Evolutionary conservation across 2,113 vertebrate genomes (phyloP), one percentile per base, ranked within the genome.

Genomic region (Mormyrus lacerda): DNA sequence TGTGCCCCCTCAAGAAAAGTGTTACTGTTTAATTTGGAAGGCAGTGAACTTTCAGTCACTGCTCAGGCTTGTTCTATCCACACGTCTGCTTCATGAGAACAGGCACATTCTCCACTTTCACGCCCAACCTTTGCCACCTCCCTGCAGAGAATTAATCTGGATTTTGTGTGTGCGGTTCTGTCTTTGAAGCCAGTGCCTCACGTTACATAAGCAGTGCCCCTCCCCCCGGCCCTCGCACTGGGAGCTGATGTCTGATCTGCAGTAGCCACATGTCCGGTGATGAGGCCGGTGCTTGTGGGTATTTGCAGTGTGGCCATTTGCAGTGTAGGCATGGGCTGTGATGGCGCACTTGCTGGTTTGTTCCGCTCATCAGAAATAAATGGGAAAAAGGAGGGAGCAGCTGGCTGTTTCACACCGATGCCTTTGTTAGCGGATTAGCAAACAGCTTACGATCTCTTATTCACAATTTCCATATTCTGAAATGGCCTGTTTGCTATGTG

Each of bases 241-340:
- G 90, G 93, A 94, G 93, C 95, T 95, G 96, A 96, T 96, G 94
- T 93, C 95, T 95, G 96, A 96, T 96, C 94, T 93, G 90, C 91
- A 91, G 93, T 94, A 94, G 94, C 94, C 94, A 95, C 93, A 94
- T 95, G 94, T 92, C 94, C 93, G 88, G 92, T 92, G 92, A 92
- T 92, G 92, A 39, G 58, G 58, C 24, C 0, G 7, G 51, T 4
- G 17, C 51, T 19, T 48, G 47, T 44, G 44, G 44, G 39, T 2
- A 50, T 50, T 3, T 50, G 50, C 58, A 65, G 92, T 11, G 35
- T 1, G 55, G 35, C 10, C 10, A 58, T 17, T 5, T 35, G 24
- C n/a, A 35, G 47, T 58, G 50, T 19, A 42, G n/a, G 9, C 51
- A 21, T 61, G 24, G 87, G 65, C 65, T 73, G 39, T 73, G 21